Conservation (phyloP, 2,888 invertebrate species). For the Cylindroiulus punctatus region DNA sequence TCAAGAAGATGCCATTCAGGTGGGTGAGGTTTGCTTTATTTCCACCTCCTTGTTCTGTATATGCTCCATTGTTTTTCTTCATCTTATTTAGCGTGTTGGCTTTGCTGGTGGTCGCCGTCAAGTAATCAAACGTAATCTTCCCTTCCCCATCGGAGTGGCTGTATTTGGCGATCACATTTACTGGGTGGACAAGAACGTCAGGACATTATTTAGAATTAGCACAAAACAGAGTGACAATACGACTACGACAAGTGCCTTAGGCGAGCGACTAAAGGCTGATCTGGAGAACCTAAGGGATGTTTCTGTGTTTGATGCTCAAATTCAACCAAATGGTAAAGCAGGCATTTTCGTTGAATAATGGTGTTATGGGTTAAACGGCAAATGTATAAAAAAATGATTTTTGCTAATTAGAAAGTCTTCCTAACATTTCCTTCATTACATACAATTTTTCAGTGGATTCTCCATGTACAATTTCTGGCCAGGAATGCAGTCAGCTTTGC, state of each 20-base stretch:
- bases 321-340: constrained; percentile 74
- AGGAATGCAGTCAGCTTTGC: constrained; percentile 91
- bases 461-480: constrained; percentile 56
- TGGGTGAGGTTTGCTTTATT: constrained; percentile 57
- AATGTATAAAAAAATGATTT: too few species aligned
- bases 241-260: constrained; percentile 65
- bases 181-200: constrained; percentile 94
- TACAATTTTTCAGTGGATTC: constrained; percentile 42
- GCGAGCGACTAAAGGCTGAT: constrained; percentile 81
- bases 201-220: constrained; percentile 69
- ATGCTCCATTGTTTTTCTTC: constrained; percentile 51
- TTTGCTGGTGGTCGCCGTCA: constrained; percentile 69
- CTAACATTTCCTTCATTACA: background rate
- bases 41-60: background rate
- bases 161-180: constrained; percentile 85
- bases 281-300: constrained; percentile 88
- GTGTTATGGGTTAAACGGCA: too few species aligned
- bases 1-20: constrained; percentile 90
- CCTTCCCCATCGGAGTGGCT: constrained; percentile 93
- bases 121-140: constrained; percentile 84
- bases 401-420: background rate
- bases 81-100: constrained; percentile 63
- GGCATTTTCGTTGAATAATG: background rate
- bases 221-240: constrained; percentile 71
- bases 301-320: constrained; percentile 86